These are phyloP conservation scores for Eristalinus sepulchralis DNA, from an alignment of 2,888 invertebrate genomes.

Conservation along the genomic window DNA sequence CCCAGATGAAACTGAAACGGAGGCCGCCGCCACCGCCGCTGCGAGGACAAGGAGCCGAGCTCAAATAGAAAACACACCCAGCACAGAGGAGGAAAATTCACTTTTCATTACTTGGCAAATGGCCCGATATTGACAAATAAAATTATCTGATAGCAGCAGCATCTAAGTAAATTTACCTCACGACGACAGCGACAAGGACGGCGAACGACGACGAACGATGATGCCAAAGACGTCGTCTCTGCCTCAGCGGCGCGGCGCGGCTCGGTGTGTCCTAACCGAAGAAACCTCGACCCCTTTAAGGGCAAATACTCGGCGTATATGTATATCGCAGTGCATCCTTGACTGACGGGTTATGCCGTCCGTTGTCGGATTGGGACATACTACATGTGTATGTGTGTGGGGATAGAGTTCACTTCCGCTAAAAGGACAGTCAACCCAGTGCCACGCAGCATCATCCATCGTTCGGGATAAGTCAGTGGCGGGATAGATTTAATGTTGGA, in stretches of 20 bases:
- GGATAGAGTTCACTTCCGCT: constrained; percentile 16
- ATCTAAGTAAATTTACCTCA: constrained; percentile 72
- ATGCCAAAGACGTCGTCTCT: not conserved
- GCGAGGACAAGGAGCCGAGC: not conserved
- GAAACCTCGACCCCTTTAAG: constrained; percentile 55
- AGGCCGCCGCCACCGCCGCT: not conserved
- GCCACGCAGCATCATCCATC: constrained; percentile 34
- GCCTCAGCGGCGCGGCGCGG: constrained; percentile 16
- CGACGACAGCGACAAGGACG: constrained; percentile 44
- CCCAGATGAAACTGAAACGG: constrained; percentile 8
- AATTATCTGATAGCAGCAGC: constrained; percentile 71
- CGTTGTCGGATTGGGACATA: not conserved
- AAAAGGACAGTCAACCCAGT: constrained; percentile 50
- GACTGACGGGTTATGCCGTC: constrained; percentile 36
- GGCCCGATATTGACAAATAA: constrained; percentile 72
- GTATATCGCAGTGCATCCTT: constrained; percentile 7
- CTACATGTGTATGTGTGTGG: not conserved
- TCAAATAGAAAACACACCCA: constrained; percentile 61
- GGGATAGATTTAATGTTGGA: constrained; percentile 64
- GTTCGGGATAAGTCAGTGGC: constrained; percentile 46
- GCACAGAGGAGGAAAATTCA: constrained; percentile 67
- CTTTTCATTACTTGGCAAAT: constrained; percentile 72
- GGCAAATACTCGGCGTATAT: constrained; percentile 12
- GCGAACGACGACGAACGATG: constrained; percentile 21
- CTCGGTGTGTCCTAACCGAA: constrained; percentile 12